Evolutionary conservation across 2,888 invertebrate genomes (phyloP).

Genomic region (Pristionchus maxplancki): DNA sequence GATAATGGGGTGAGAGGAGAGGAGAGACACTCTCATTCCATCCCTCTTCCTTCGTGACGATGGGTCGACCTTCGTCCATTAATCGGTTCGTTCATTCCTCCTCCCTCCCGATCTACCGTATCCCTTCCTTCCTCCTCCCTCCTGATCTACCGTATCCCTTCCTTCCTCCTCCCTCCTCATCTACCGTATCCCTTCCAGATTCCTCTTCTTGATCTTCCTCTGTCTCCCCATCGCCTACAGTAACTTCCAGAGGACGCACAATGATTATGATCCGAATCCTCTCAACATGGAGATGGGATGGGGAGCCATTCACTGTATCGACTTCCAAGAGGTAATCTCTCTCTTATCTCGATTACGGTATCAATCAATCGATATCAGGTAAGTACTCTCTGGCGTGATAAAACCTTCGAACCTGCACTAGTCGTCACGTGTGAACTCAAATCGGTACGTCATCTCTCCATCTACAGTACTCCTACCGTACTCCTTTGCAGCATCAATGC

Average conservation of each 20-base stretch:
- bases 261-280: neutral
- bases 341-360: neutral
- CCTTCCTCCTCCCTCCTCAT: no score
- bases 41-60: neutral
- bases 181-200: no score
- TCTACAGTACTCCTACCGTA: neutral
- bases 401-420: neutral
- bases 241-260: neutral
- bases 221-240: neutral
- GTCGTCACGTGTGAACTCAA: slow-evolving; percentile 19
- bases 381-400: neutral
- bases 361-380: neutral
- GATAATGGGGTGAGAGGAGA: no score
- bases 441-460: neutral
- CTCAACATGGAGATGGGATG: slow-evolving; percentile 21
- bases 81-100: no score
- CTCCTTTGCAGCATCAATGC: slow-evolving; percentile 22
- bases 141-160: neutral
- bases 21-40: neutral
- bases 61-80: neutral
- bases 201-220: neutral
- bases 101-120: no score
- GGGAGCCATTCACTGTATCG: slow-evolving; percentile 10
- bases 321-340: neutral
- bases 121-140: neutral